These are phyloP conservation scores for Trogon melanurus DNA, from an alignment of 2,113 vertebrate genomes.

Conservation along the genomic window DNA sequence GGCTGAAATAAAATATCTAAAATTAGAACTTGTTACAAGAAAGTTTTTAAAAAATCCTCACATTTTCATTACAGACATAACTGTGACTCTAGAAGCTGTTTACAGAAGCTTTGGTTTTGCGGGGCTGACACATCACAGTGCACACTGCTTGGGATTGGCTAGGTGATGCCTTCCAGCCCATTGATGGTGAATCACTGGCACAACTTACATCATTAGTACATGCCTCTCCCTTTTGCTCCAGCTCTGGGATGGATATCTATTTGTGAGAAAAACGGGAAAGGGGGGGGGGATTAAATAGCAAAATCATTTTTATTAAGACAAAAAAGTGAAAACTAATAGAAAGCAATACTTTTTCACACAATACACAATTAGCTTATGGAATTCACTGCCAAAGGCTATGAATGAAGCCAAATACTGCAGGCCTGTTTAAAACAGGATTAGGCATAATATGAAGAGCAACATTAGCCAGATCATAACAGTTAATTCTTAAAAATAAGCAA, in stretches of 20 bases:
- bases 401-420: conserved; percentile 21
- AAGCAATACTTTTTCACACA: conserved; percentile 26
- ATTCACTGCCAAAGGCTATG: conserved; percentile 15
- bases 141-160: neutral
- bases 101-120: neutral
- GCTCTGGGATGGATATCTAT: neutral
- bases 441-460: neutral
- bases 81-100: neutral
- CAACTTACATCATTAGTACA: neutral
- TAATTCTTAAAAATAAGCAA: conserved; percentile 47
- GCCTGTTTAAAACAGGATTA: conserved; percentile 39
- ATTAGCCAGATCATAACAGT: conserved; percentile 8
- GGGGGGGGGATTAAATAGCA: neutral
- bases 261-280: conserved; percentile 29
- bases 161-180: neutral
- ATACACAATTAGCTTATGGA: conserved; percentile 3
- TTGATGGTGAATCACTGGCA: neutral
- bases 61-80: neutral
- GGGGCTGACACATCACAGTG: neutral
- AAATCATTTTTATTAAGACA: conserved; percentile 4
- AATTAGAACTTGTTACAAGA: neutral
- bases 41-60: neutral
- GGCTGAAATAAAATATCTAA: neutral
- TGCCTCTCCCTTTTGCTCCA: neutral
- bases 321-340: conserved; percentile 28